Conservation (phyloP, 1,140 invertebrate genomes). For the Trichonephila clavipes region DNA sequence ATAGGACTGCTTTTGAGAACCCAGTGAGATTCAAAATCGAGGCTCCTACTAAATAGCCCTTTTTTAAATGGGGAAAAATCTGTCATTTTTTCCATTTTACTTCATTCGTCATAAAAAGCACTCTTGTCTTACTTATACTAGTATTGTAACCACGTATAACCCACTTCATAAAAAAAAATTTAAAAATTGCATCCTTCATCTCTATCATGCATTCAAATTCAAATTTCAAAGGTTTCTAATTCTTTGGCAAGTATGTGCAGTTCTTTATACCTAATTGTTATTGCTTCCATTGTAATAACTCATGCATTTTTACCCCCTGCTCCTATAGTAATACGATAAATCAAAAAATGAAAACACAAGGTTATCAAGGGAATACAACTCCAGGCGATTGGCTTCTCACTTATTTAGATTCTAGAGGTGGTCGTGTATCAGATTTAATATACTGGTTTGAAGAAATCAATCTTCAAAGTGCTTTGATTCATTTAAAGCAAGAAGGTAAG, state of each 20-base stretch:
- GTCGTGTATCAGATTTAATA: slow-evolving; percentile 5
- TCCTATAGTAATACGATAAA: neutral
- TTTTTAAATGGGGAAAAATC: too few relatives aligned
- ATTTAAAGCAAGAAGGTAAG: slow-evolving; percentile 37
- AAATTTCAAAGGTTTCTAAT: too few relatives aligned
- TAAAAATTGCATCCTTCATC: too few relatives aligned
- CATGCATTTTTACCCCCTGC: neutral
- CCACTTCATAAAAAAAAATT: too few relatives aligned
- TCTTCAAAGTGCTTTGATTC: slow-evolving; percentile 28
- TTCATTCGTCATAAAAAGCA: too few relatives aligned
- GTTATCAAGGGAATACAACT: neutral
- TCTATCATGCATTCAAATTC: too few relatives aligned
- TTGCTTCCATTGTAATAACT: neutral
- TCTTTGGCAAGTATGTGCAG: neutral
- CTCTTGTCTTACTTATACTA: too few relatives aligned
- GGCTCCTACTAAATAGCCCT: too few relatives aligned
- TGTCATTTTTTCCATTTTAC: too few relatives aligned
- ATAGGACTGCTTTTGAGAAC: too few relatives aligned
- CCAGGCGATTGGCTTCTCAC: neutral
- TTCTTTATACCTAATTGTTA: neutral
- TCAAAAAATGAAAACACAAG: slow-evolving; percentile 16
- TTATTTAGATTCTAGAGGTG: slow-evolving; percentile 30
- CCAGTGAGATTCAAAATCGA: too few relatives aligned
- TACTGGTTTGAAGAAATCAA: slow-evolving; percentile 25
- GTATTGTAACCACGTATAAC: too few relatives aligned